Conservation (phyloP, 2,113 vertebrate species). For the Loxodonta africana region DNA sequence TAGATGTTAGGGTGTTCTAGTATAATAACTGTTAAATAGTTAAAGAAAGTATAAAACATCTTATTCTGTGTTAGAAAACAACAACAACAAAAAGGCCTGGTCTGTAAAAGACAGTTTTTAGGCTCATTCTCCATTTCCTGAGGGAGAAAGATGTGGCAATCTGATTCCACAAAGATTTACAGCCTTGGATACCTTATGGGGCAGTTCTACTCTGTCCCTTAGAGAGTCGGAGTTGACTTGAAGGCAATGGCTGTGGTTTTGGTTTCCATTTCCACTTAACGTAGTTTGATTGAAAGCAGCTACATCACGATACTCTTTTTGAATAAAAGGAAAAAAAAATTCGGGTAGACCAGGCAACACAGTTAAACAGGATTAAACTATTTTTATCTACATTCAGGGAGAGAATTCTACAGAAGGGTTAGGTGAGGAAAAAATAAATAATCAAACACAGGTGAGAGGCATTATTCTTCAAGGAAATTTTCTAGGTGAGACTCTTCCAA, state of each 20-base stretch:
- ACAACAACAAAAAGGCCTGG: background rate
- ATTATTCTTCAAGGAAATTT: background rate
- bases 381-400: background rate
- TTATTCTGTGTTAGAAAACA: background rate
- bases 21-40: background rate
- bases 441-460: background rate
- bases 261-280: slow-evolving; percentile 37
- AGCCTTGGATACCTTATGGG: too few relatives aligned
- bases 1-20: background rate
- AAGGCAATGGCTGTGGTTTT: too few relatives aligned
- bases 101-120: background rate
- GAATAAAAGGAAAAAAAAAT: background rate
- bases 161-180: too few relatives aligned
- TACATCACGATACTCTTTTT: background rate
- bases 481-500: background rate
- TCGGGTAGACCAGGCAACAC: background rate
- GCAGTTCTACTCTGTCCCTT: too few relatives aligned
- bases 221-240: too few relatives aligned
- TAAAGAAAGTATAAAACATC: background rate
- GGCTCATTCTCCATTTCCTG: slow-evolving; percentile 15
- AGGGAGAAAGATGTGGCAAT: too few relatives aligned
- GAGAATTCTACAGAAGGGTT: background rate
- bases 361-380: background rate
- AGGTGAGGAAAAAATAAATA: background rate
- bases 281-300: slow-evolving; percentile 50